Conservation (phyloP, 2,888 invertebrate genomes). For the Sisyra terminalis region DNA sequence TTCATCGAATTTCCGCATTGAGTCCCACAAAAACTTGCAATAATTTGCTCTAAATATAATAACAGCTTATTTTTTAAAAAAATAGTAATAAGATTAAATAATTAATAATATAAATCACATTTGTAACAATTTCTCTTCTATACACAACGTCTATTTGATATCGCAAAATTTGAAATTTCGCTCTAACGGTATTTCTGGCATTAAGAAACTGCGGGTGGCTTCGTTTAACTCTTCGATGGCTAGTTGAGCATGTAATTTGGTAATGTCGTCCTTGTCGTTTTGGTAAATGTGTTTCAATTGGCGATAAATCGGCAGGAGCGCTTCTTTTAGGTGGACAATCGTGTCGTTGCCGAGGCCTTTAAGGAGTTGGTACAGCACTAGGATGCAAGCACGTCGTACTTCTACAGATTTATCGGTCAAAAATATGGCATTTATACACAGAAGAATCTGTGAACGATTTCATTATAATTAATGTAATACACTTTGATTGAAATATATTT, state of each 20-base stretch:
- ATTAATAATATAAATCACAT: neutral
- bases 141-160: neutral
- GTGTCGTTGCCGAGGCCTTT: constrained; percentile 57
- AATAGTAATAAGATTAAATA: too few species aligned
- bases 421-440: constrained; percentile 50
- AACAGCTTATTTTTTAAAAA: too few species aligned
- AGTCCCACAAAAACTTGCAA: too few species aligned
- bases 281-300: constrained; percentile 46
- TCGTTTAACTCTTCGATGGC: constrained; percentile 62
- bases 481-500: neutral
- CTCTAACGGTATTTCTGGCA: constrained; percentile 35
- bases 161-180: constrained; percentile 30
- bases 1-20: too few species aligned
- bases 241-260: constrained; percentile 57
- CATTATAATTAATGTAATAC: constrained; percentile 9
- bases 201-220: constrained; percentile 43
- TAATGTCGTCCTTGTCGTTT: constrained; percentile 46
- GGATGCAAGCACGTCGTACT: constrained; percentile 61
- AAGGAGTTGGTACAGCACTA: constrained; percentile 57
- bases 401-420: constrained; percentile 52
- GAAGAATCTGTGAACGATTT: constrained; percentile 41
- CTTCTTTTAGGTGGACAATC: constrained; percentile 44
- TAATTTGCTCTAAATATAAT: too few species aligned
- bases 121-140: neutral
- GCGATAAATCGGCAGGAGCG: constrained; percentile 51